phyloP scores from a whole-genome alignment of 1,140 invertebrate species.

The Drosophila murphyi region DNA sequence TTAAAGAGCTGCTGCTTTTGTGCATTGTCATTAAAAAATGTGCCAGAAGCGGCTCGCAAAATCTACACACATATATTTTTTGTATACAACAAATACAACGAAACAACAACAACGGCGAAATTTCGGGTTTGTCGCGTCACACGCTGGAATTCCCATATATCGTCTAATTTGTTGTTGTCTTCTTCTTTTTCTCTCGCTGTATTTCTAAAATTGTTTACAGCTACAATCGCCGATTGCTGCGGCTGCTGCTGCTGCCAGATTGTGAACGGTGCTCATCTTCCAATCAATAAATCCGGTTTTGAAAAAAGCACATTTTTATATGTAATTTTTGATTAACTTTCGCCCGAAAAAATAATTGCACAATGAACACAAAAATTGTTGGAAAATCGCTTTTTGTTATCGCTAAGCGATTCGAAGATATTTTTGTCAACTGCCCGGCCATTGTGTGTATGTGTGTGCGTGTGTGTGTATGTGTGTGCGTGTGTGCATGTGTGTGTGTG shows the following conservation, averaged over 20 bases:
- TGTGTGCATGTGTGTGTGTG: slow-evolving; percentile 1
- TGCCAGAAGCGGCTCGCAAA: slow-evolving; percentile 71
- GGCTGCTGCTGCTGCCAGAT: background rate
- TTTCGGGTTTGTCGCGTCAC: slow-evolving; percentile 76
- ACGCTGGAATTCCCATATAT: slow-evolving; percentile 81
- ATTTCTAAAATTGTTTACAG: slow-evolving; percentile 78
- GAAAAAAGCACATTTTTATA: slow-evolving; percentile 47
- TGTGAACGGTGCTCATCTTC: slow-evolving; percentile 61
- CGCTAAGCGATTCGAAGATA: background rate
- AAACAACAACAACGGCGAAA: slow-evolving; percentile 37
- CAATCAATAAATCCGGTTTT: slow-evolving; percentile 79
- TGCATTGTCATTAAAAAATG: slow-evolving; percentile 82
- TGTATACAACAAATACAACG: slow-evolving; percentile 1
- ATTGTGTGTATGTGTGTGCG: background rate
- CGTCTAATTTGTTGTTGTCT: slow-evolving; percentile 71
- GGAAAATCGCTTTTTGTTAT: slow-evolving; percentile 40
- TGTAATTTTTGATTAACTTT: slow-evolving; percentile 75
- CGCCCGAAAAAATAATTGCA: slow-evolving; percentile 76
- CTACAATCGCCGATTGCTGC: slow-evolving; percentile 42
- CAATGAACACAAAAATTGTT: slow-evolving; percentile 67
- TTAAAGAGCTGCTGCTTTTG: slow-evolving; percentile 51
- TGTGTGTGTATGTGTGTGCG: too few species aligned
- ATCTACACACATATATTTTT: slow-evolving; percentile 7
- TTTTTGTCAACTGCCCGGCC: slow-evolving; percentile 9
- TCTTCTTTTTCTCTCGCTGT: slow-evolving; percentile 44